Conservation (phyloP, 2,113 vertebrate species). For the Cranoglanis bouderius region DNA sequence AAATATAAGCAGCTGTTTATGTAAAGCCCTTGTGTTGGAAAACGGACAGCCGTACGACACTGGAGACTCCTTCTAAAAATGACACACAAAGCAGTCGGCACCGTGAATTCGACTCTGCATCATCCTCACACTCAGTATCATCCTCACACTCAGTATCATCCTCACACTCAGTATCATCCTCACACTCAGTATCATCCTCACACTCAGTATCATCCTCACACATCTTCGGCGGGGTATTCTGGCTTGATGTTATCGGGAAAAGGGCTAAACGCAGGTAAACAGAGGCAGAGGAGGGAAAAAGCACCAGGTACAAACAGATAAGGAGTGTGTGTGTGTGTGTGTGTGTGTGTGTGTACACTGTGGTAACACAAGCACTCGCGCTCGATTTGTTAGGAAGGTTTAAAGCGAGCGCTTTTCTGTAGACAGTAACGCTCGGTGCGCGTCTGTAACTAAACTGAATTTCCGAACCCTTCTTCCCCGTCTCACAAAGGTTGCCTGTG, state of each 20-base stretch:
- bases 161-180: not conserved
- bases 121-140: too few species aligned
- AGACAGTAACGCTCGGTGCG: not conserved
- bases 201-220: conserved; percentile 4
- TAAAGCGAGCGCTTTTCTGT: not conserved
- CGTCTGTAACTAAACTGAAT: not conserved
- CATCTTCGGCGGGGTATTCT: not conserved
- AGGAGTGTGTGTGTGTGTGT: not conserved
- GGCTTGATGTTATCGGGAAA: not conserved
- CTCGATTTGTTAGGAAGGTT: not conserved
- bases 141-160: not conserved
- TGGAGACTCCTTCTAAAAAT: not conserved
- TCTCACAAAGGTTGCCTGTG: conserved; percentile 4
- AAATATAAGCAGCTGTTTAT: not conserved
- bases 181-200: not conserved
- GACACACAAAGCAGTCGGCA: not conserved
- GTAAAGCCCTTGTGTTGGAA: too few species aligned
- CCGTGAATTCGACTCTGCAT: not conserved
- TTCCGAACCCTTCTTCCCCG: not conserved
- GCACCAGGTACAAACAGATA: conserved; percentile 19
- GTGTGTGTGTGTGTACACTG: not conserved
- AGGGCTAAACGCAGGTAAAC: not conserved
- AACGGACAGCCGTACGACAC: not conserved
- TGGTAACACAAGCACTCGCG: not conserved
- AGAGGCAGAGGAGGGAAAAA: not conserved